phyloP scores from a whole-genome alignment of 2,888 invertebrate genomes.

The Leptinotarsa haldemani region DNA sequence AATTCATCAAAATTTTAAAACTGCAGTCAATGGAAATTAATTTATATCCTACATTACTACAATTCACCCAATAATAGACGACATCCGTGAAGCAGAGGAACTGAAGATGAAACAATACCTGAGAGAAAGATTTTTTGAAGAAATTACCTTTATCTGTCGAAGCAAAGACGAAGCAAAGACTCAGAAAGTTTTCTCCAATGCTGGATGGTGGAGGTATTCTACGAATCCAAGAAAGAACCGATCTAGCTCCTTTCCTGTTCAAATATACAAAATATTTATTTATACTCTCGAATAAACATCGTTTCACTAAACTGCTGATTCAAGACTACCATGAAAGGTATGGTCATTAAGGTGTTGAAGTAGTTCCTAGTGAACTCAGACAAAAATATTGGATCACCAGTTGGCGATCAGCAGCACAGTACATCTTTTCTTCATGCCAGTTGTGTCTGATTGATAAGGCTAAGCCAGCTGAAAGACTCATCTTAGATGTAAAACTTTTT shows the following conservation, averaged over 20 bases:
- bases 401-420: not conserved
- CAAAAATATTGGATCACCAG: not conserved
- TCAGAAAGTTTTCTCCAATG: not conserved
- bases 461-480: not conserved
- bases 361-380: not conserved
- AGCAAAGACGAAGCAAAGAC: conserved; percentile 4
- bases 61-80: no score
- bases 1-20: not conserved
- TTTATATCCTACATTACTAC: no score
- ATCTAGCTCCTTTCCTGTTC: not conserved
- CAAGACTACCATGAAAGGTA: not conserved
- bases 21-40: not conserved
- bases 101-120: not conserved
- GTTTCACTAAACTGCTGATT: not conserved
- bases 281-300: not conserved
- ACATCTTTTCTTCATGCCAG: not conserved
- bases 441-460: not conserved
- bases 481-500: not conserved
- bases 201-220: not conserved
- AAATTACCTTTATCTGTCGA: not conserved
- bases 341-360: not conserved
- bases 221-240: not conserved
- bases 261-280: not conserved
- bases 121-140: not conserved
- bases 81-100: not conserved